phyloP scores from a whole-genome alignment of 2,113 vertebrate genomes.

The Glareola pratincola region DNA sequence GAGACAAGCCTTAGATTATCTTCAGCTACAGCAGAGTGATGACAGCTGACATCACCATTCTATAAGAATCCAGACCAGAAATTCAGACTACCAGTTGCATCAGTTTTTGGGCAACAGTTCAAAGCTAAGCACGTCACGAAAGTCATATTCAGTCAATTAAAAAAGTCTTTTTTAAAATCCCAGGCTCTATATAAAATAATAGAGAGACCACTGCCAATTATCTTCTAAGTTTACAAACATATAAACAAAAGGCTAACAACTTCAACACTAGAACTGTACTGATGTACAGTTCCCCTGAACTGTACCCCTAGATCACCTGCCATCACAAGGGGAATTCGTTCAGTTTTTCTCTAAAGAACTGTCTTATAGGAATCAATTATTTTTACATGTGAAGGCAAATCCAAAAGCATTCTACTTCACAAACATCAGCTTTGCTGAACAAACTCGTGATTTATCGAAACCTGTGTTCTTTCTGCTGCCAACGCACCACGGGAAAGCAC shows the following conservation, averaged over 20 bases:
- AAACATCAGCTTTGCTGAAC: not conserved
- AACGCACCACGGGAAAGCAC: not conserved
- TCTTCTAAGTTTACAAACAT: not conserved
- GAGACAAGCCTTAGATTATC: constrained; percentile 25
- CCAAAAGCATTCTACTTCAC: not conserved
- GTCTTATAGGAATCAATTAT: not conserved
- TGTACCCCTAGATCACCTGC: not conserved
- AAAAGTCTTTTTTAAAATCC: not conserved
- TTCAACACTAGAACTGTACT: not conserved
- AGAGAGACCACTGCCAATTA: not conserved
- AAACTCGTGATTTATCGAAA: not conserved
- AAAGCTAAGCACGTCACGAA: constrained; percentile 33
- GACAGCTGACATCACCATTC: constrained; percentile 60
- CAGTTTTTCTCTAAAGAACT: not conserved
- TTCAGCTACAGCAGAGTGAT: constrained; percentile 23
- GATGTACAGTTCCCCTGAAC: not conserved
- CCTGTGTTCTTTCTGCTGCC: not conserved
- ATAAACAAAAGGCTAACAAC: not conserved
- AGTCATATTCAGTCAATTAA: constrained; percentile 6
- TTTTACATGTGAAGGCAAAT: not conserved
- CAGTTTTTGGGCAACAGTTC: constrained; percentile 52
- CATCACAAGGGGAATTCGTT: not conserved
- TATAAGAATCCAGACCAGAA: constrained; percentile 29
- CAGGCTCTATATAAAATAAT: not conserved
- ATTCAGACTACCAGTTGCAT: constrained; percentile 52